Conservation (phyloP, 2,113 vertebrate genomes). For the Ceuthmochares aereus region DNA sequence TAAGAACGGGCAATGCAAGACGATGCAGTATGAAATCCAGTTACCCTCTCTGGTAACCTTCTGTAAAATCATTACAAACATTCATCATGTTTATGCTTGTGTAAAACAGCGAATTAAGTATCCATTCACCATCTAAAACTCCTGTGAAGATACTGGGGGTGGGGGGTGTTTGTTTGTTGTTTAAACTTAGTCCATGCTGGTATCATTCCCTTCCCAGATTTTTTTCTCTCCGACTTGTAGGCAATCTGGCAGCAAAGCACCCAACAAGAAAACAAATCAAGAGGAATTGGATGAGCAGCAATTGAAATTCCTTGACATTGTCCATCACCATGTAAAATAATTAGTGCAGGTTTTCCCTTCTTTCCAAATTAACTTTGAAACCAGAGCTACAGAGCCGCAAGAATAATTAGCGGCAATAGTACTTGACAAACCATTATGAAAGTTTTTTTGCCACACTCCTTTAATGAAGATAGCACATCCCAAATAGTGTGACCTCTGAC, state of each 20-base stretch:
- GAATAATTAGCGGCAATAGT: constrained; percentile 46
- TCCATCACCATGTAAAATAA: constrained; percentile 52
- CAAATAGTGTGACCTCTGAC: constrained; percentile 54
- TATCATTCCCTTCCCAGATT: neutral
- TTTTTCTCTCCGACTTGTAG: constrained; percentile 47
- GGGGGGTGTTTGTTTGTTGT: constrained; percentile 4
- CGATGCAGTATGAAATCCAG: neutral
- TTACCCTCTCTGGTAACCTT: neutral
- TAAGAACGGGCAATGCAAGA: neutral
- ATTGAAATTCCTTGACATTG: constrained; percentile 51
- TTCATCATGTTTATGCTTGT: neutral
- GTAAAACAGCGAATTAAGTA: neutral
- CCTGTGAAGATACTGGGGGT: neutral
- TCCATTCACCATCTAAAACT: neutral
- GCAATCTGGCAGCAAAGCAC: constrained; percentile 29
- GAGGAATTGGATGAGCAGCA: constrained; percentile 26
- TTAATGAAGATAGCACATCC: constrained; percentile 27
- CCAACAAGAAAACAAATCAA: constrained; percentile 54
- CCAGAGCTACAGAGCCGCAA: constrained; percentile 37
- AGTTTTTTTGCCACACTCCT: constrained; percentile 54
- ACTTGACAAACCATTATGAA: constrained; percentile 66
- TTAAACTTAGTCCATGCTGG: neutral
- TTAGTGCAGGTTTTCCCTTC: constrained; percentile 48
- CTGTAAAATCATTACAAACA: neutral
- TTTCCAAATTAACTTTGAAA: constrained; percentile 68